These are phyloP conservation scores for Aviceda subcristata DNA, from an alignment of 2,113 vertebrate species.

Conservation along the genomic window DNA sequence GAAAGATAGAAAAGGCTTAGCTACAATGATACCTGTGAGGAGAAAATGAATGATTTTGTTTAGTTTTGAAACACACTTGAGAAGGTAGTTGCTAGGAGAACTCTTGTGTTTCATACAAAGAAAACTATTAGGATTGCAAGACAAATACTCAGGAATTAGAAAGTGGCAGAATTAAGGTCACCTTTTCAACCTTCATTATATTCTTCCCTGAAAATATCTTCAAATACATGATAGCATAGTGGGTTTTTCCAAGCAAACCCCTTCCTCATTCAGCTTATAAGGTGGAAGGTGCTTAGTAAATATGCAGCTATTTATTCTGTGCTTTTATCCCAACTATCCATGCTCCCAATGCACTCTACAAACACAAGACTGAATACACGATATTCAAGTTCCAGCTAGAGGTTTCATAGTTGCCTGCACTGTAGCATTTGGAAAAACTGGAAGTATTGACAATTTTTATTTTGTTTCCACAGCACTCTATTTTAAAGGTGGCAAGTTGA, in stretches of 20 bases:
- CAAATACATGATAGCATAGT: not conserved
- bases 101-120: not conserved
- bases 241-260: not conserved
- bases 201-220: not conserved
- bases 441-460: not conserved
- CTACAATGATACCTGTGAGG: not conserved
- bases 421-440: not conserved
- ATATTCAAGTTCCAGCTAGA: not conserved
- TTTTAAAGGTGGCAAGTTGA: not conserved
- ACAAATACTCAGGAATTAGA: not conserved
- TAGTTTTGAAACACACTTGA: not conserved
- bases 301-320: not conserved
- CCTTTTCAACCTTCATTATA: not conserved
- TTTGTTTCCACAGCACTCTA: not conserved
- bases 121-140: not conserved
- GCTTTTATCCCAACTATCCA: not conserved
- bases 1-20: slow-evolving; percentile 1
- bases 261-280: not conserved
- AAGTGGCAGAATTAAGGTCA: not conserved
- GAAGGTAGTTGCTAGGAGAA: slow-evolving; percentile 33
- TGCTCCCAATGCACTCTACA: not conserved
- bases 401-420: not conserved
- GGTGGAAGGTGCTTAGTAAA: not conserved
- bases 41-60: not conserved
- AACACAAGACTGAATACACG: not conserved